phyloP scores from a whole-genome alignment of 2,797 vertebrate species.

The Nothura maculosa region DNA sequence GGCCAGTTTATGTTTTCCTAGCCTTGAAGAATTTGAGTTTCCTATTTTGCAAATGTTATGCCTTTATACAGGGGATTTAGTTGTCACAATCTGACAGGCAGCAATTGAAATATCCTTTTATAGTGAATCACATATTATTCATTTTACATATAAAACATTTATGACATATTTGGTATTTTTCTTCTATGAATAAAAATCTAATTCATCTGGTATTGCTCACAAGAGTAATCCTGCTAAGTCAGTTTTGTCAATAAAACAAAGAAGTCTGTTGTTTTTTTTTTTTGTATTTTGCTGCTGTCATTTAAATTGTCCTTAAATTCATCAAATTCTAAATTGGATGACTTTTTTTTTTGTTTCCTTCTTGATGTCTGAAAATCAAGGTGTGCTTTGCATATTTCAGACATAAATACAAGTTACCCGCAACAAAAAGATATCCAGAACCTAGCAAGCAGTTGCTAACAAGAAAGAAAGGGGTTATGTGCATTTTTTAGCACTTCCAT shows the following conservation, averaged over 20 bases:
- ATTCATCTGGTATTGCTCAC: conserved; percentile 31
- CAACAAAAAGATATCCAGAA: not conserved
- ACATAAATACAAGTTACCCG: not conserved
- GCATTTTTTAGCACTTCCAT: not conserved
- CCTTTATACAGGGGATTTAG: conserved; percentile 18
- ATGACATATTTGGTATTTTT: conserved; percentile 56
- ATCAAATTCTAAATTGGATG: not conserved
- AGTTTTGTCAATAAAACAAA: not conserved
- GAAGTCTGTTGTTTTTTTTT: not conserved
- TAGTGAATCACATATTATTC: conserved; percentile 10
- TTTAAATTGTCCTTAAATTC: not conserved
- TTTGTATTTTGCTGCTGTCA: not conserved
- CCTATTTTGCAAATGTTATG: conserved; percentile 47
- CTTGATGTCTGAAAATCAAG: not conserved
- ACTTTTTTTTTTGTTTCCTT: not conserved
- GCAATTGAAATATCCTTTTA: conserved; percentile 28
- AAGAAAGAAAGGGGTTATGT: not conserved
- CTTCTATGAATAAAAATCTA: not conserved
- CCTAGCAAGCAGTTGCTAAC: not conserved
- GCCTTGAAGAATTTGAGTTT: not conserved
- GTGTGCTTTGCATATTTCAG: not conserved
- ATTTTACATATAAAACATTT: conserved; percentile 26
- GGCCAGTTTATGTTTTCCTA: conserved; percentile 51
- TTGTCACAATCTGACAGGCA: conserved; percentile 36
- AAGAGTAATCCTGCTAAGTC: conserved; percentile 7